Conservation (phyloP, 1,140 invertebrate genomes). For the Microvelia longipes region DNA sequence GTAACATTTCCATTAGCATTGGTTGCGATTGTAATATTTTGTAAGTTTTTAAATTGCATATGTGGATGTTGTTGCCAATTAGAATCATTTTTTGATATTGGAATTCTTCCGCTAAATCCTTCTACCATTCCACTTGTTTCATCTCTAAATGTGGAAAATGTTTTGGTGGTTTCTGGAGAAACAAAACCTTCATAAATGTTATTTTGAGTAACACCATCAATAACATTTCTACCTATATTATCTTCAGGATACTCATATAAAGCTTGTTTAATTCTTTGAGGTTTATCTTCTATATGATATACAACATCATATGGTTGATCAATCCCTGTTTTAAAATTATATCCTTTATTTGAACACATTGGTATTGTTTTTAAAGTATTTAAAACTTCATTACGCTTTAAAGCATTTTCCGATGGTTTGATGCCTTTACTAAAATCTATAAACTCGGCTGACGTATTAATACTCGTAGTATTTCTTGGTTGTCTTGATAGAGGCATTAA, state of each 20-base stretch:
- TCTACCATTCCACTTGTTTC: neutral
- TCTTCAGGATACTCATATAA: neutral
- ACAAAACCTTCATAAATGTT: neutral
- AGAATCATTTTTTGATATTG: neutral
- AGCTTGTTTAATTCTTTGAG: neutral
- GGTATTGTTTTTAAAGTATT: neutral
- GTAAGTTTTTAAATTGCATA: neutral
- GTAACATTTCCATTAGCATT: neutral
- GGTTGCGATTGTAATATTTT: neutral
- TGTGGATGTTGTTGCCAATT: neutral
- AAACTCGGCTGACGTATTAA: neutral
- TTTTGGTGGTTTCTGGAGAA: neutral
- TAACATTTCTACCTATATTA: neutral
- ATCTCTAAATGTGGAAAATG: neutral
- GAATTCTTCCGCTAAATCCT: neutral
- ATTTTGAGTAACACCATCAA: neutral
- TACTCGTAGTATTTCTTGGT: neutral
- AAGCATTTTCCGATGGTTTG: neutral
- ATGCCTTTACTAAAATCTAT: neutral
- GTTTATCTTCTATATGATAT: neutral
- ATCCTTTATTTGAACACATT: neutral
- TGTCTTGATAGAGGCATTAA: neutral
- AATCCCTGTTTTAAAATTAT: neutral
- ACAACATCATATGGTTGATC: neutral
- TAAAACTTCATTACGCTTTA: neutral